Evolutionary conservation across 2,797 vertebrate genomes (phyloP), one percentile per base, ranked within the genome.

Genomic region (Falco biarmicus): DNA sequence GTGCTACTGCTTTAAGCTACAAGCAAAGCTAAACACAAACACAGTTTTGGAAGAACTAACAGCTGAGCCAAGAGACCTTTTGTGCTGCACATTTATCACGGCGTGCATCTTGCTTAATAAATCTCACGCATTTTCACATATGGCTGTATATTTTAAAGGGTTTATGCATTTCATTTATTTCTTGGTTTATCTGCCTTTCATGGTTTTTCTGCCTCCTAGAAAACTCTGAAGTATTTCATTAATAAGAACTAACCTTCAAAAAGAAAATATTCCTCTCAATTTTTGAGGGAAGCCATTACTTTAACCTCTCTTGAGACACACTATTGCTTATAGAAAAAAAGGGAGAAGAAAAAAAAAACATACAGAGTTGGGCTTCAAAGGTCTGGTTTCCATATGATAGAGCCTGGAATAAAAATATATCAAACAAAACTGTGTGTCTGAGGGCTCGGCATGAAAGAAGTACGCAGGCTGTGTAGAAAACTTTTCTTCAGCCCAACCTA

Each of bases 11-110:
- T 77, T 45, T 37, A 47, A 92, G 60, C 77, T 70, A 12, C 48
- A 20, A 78, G 63, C 34, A 66, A 39, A 89, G 57, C 60, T 74
- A 71, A 82, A 83, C 70, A 92, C 77, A 90, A 29, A n/a, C 78
- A 54, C 7, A 26, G 32, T 45, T 87, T 60, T 18, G 68, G 48
- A 82, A 95, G 81, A 89, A 31, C 83, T 68, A 87, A 80, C 71
- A 94, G 92, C 81, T 85, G 91, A 96, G 92, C 60, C 50, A 45
- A 26, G 60, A 73, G 89, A 85, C 84, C 45, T 92, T 89, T 75
- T 74, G 75, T 82, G 87, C 93, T 11, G 64, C 75, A 24, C 75
- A 4, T 82, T 88, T 41, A n/a, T 78, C 47, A 43, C 1, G 0
- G 64, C 9, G 1, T 10, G 43, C 45, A 48, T 83, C 17, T 9